Evolutionary conservation across 2,888 invertebrate genomes (phyloP).

Genomic region (Dinocampus coccinellae): DNA sequence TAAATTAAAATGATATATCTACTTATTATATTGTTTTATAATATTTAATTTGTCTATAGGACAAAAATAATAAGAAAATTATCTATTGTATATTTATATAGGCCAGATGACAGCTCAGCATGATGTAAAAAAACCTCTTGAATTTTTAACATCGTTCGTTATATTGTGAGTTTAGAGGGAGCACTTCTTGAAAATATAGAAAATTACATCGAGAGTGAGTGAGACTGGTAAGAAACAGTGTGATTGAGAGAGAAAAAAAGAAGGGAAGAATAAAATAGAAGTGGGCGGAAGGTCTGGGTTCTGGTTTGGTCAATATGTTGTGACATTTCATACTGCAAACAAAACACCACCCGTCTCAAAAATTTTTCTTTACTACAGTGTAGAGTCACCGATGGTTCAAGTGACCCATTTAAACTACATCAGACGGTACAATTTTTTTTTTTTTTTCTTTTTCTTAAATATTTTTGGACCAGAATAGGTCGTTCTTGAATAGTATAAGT

Average conservation of each 20-base stretch:
- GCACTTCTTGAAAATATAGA: conserved; percentile 11
- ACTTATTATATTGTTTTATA: not conserved
- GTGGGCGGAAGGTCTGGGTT: conserved; percentile 38
- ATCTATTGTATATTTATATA: conserved; percentile 12
- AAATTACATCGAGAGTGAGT: too few relatives aligned
- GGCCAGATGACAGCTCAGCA: conserved; percentile 17
- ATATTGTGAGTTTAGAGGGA: not conserved
- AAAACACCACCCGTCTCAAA: conserved; percentile 43
- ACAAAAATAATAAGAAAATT: not conserved
- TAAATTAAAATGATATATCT: too few relatives aligned
- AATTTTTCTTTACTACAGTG: not conserved
- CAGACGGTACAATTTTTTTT: not conserved
- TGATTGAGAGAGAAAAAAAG: conserved; percentile 5
- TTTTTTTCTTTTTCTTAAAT: not conserved
- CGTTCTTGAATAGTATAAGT: too few relatives aligned
- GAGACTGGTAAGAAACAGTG: not conserved
- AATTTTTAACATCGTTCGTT: conserved; percentile 12
- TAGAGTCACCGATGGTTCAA: conserved; percentile 23
- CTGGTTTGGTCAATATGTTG: conserved; percentile 57
- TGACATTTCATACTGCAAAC: conserved; percentile 64
- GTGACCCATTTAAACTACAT: conserved; percentile 7
- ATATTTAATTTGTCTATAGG: not conserved
- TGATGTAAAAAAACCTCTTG: conserved; percentile 26
- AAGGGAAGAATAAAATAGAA: conserved; percentile 22
- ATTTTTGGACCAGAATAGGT: too few relatives aligned